Evolutionary conservation across 2,797 vertebrate species (phyloP).

Genomic region (Ficedula albicollis): DNA sequence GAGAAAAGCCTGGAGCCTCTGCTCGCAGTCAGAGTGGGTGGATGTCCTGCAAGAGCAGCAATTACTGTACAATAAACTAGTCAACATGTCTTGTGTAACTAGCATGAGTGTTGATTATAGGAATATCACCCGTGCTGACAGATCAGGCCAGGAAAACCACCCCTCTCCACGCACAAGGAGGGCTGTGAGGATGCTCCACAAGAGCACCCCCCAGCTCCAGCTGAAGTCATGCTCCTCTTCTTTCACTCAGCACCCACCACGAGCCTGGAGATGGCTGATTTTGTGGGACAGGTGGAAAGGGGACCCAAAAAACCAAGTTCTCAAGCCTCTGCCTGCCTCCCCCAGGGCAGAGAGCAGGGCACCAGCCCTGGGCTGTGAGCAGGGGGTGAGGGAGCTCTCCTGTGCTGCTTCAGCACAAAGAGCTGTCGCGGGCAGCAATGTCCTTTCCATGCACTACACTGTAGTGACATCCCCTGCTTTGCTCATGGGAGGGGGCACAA

Average conservation of each 20-base stretch:
- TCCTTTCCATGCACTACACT: neutral
- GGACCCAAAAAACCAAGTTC: neutral
- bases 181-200: neutral
- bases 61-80: constrained; percentile 21
- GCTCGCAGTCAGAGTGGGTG: neutral
- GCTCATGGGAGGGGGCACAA: neutral
- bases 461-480: neutral
- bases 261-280: neutral
- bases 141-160: neutral
- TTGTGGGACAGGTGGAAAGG: neutral
- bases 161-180: neutral
- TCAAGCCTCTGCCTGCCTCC: neutral
- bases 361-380: neutral
- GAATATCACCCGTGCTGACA: neutral
- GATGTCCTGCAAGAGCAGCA: constrained; percentile 45
- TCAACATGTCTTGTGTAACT: constrained; percentile 26
- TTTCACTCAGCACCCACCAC: neutral
- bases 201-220: neutral
- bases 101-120: neutral
- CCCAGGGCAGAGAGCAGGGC: neutral
- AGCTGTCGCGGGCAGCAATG: neutral
- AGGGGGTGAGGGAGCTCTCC: neutral
- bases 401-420: neutral
- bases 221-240: neutral
- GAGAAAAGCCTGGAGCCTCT: constrained; percentile 30